phyloP scores from a whole-genome alignment of 2,888 invertebrate genomes.

The Marasmarcha lunaedactyla region DNA sequence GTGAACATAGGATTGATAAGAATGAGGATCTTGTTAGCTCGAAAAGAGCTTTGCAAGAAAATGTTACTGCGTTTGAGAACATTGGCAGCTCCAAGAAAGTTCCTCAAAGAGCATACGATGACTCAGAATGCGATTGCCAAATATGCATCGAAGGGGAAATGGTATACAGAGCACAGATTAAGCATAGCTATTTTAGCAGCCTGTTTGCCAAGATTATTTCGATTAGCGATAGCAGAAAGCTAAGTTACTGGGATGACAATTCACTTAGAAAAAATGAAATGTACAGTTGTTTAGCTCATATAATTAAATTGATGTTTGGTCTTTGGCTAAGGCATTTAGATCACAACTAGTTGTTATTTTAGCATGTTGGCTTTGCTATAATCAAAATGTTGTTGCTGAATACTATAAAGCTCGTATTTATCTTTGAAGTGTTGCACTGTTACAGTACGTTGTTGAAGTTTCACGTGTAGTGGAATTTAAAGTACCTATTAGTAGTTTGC shows the following conservation, averaged over 20 bases:
- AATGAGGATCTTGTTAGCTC: too few relatives aligned
- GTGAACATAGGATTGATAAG: too few relatives aligned
- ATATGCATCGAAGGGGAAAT: slow-evolving; percentile 41
- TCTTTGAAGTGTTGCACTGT: too few relatives aligned
- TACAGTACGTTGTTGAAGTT: too few relatives aligned
- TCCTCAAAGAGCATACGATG: not conserved
- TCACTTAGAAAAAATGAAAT: slow-evolving; percentile 45
- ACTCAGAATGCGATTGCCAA: slow-evolving; percentile 50
- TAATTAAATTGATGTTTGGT: slow-evolving; percentile 53
- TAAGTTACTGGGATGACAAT: slow-evolving; percentile 44
- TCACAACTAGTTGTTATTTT: slow-evolving; percentile 24
- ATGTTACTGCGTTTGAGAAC: too few relatives aligned
- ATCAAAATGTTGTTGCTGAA: too few relatives aligned
- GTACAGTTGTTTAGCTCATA: slow-evolving; percentile 46
- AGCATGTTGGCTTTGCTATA: too few relatives aligned
- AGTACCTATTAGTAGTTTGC: too few relatives aligned
- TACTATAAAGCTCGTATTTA: too few relatives aligned
- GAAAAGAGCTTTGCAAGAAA: too few relatives aligned
- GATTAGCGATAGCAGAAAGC: slow-evolving; percentile 32
- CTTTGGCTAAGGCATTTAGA: slow-evolving; percentile 61
- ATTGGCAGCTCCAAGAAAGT: too few relatives aligned
- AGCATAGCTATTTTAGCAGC: slow-evolving; percentile 34
- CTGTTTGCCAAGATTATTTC: slow-evolving; percentile 38
- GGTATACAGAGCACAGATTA: slow-evolving; percentile 19
- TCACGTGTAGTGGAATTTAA: too few relatives aligned